Conservation (phyloP, 1,140 invertebrate species). For the Drosophila arawakana region DNA sequence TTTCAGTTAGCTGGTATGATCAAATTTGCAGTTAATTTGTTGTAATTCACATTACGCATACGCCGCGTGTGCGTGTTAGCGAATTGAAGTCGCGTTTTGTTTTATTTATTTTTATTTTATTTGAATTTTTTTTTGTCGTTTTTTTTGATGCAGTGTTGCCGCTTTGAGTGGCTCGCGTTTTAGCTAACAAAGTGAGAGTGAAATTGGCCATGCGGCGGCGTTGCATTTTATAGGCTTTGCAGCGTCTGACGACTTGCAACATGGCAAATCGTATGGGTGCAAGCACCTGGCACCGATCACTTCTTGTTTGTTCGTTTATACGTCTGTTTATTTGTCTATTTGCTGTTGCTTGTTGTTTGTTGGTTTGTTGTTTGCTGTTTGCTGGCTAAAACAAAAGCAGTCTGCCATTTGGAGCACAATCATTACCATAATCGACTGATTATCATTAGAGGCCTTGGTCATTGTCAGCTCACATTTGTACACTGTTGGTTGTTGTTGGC, state of each 20-base stretch:
- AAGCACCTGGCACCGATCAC: conserved; percentile 60
- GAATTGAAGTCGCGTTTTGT: background rate
- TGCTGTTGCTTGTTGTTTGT: conserved; percentile 12
- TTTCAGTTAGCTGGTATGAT: background rate
- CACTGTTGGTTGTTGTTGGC: conserved; percentile 3
- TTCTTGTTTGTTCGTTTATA: conserved; percentile 16
- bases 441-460: conserved; percentile 48
- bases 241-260: conserved; percentile 12
- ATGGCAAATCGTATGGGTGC: conserved; percentile 57
- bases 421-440: conserved; percentile 45
- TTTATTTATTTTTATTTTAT: no score
- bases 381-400: conserved; percentile 11
- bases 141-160: background rate
- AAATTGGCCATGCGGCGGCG: conserved; percentile 58
- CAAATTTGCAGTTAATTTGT: conserved; percentile 7
- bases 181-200: conserved; percentile 79
- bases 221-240: conserved; percentile 64
- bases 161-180: conserved; percentile 48
- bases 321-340: background rate
- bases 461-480: conserved; percentile 25
- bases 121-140: background rate
- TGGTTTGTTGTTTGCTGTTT: conserved; percentile 10
- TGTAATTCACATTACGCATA: conserved; percentile 40
- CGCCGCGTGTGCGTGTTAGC: conserved; percentile 32
- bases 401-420: conserved; percentile 35